Conservation (phyloP, 2,888 invertebrate species). For the Leptinotarsa rubiginosa region DNA sequence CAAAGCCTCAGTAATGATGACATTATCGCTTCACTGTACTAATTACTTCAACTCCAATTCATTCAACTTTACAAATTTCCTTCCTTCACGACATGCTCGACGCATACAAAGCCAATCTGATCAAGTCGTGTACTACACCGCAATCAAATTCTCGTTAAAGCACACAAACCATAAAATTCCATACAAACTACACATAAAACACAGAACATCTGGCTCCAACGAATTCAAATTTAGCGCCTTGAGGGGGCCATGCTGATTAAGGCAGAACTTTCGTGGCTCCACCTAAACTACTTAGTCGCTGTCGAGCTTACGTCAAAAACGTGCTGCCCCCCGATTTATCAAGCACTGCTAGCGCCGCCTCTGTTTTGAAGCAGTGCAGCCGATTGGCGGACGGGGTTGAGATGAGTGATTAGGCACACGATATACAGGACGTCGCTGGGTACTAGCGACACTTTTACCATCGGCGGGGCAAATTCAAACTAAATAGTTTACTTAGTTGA, state of each 20-base stretch:
- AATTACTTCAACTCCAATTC: not conserved
- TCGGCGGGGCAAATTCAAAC: slow-evolving; percentile 59
- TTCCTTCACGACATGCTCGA: too few species aligned
- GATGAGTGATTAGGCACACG: slow-evolving; percentile 62
- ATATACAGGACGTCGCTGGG: slow-evolving; percentile 57
- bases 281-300: slow-evolving; percentile 67
- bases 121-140: slow-evolving; percentile 26
- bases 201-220: slow-evolving; percentile 3
- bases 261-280: slow-evolving; percentile 65
- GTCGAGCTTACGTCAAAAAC: slow-evolving; percentile 65
- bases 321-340: slow-evolving; percentile 67
- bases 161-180: slow-evolving; percentile 33
- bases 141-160: slow-evolving; percentile 36
- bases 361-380: slow-evolving; percentile 56
- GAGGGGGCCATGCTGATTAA: slow-evolving; percentile 66
- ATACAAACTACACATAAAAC: slow-evolving; percentile 21
- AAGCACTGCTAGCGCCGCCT: slow-evolving; percentile 64
- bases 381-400: slow-evolving; percentile 64
- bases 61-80: slow-evolving; percentile 19
- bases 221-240: slow-evolving; percentile 63
- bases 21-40: too few species aligned
- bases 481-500: slow-evolving; percentile 59
- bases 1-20: too few species aligned
- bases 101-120: slow-evolving; percentile 20
- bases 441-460: slow-evolving; percentile 62